phyloP scores from a whole-genome alignment of 2,888 invertebrate species.

The Halictus ligatus region DNA sequence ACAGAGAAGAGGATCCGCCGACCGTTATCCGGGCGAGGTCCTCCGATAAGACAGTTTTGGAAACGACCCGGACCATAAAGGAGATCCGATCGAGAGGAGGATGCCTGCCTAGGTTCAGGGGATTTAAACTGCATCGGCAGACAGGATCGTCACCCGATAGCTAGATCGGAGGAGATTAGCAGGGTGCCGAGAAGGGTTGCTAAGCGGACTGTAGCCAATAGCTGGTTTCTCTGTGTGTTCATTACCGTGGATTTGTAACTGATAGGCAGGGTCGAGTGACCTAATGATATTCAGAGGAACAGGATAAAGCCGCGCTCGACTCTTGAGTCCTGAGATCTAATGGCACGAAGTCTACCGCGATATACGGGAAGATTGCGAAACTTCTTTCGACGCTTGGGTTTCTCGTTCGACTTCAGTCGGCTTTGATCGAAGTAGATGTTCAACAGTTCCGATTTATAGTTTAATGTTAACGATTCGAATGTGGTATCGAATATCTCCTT shows the following conservation, averaged over 20 bases:
- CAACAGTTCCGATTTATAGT: neutral
- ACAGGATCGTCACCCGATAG: conserved; percentile 2
- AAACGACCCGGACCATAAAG: neutral
- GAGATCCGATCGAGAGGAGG: neutral
- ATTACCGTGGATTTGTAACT: conserved; percentile 1
- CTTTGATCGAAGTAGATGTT: neutral
- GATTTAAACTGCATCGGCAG: neutral
- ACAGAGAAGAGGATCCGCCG: neutral
- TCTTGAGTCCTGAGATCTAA: neutral
- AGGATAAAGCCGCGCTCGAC: neutral
- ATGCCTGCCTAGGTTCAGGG: neutral
- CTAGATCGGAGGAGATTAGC: neutral
- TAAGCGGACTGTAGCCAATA: neutral
- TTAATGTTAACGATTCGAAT: neutral
- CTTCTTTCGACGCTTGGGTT: neutral
- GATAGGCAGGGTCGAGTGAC: neutral
- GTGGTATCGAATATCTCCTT: neutral
- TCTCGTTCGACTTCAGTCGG: neutral
- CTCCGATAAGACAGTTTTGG: neutral
- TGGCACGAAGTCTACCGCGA: neutral
- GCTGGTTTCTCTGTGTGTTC: neutral
- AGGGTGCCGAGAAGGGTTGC: neutral
- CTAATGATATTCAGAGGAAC: neutral
- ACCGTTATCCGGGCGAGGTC: neutral
- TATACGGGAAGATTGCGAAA: neutral